Percentiles rank a stretch among this genome's conserved stretches.
phyloP scores from a whole-genome alignment of 2,797 vertebrate genomes.

The Buceros bicornis region DNA sequence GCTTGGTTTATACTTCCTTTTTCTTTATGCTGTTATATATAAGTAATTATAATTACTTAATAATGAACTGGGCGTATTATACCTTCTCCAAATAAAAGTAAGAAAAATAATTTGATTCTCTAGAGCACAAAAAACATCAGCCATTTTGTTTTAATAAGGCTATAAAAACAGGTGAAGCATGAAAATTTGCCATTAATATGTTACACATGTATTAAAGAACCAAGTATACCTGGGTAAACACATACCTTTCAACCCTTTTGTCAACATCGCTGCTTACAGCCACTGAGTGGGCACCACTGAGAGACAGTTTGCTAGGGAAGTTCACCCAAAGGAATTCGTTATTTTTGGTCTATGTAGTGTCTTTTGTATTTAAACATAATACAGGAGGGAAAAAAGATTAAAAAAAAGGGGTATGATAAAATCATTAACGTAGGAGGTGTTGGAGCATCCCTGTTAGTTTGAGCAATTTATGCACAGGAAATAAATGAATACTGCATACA shows the following conservation, averaged over 20 bases:
- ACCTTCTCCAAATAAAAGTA: neutral
- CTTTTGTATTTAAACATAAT: neutral
- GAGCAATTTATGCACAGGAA: slow-evolving; percentile 4
- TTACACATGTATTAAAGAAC: neutral
- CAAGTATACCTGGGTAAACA: neutral
- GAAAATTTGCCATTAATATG: neutral
- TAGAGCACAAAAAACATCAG: neutral
- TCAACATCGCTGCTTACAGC: neutral
- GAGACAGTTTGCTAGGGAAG: neutral
- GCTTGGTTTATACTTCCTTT: neutral
- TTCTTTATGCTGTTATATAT: neutral
- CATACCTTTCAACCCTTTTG: neutral
- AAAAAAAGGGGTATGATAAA: neutral
- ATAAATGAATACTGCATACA: neutral
- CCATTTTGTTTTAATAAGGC: neutral
- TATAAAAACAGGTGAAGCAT: neutral
- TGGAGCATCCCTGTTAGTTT: neutral
- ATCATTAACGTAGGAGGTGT: neutral
- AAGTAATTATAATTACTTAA: neutral
- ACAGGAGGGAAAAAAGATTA: accelerated
- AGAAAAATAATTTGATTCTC: neutral
- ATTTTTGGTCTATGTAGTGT: neutral
- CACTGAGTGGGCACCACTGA: neutral
- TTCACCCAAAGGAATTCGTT: neutral
- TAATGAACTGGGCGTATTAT: neutral